These are phyloP conservation scores for Clinocottus analis DNA, from an alignment of 2,113 vertebrate species.

Conservation along the genomic window DNA sequence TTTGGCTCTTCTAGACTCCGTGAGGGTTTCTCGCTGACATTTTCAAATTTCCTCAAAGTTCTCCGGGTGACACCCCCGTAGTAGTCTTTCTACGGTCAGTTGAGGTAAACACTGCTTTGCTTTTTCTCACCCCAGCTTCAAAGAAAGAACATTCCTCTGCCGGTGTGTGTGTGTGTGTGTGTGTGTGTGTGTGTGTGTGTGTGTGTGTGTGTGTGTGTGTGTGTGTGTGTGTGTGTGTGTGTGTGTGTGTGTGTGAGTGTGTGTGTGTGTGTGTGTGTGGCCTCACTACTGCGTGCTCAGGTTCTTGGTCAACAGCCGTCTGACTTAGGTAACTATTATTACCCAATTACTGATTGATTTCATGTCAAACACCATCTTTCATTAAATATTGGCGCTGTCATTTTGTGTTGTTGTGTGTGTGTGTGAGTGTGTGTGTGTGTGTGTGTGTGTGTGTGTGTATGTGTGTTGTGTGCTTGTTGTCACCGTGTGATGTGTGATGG, in stretches of 20 bases:
- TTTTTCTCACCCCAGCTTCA: not conserved
- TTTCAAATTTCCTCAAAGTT: not conserved
- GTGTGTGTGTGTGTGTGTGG: slow-evolving; percentile 9
- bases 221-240: not conserved
- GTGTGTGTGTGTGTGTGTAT: slow-evolving; percentile 25
- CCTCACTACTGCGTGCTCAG: not conserved
- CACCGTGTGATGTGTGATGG: slow-evolving; percentile 68
- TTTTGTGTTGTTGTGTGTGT: slow-evolving; percentile 12
- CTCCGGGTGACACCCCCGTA: no score
- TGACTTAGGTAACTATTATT: slow-evolving; percentile 46
- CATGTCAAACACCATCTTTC: slow-evolving; percentile 45
- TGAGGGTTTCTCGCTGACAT: not conserved
- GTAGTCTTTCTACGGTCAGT: not conserved
- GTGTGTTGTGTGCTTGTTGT: slow-evolving; percentile 40
- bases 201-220: slow-evolving; percentile 10
- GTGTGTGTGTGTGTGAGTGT: no score
- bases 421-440: slow-evolving; percentile 21
- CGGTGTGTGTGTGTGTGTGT: slow-evolving; percentile 24
- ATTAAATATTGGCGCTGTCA: slow-evolving; percentile 48
- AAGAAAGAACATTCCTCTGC: not conserved
- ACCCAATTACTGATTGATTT: slow-evolving; percentile 60
- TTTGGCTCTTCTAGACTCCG: not conserved
- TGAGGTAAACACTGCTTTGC: not conserved
- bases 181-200: no score
- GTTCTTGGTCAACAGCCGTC: slow-evolving; percentile 44